A percentile compares a stretch with the other conserved stretches of the same genome.
phyloP scores from a whole-genome alignment of 37 sponge, comb jelly and placozoan species.

The Mnemiopsis leidyi region DNA sequence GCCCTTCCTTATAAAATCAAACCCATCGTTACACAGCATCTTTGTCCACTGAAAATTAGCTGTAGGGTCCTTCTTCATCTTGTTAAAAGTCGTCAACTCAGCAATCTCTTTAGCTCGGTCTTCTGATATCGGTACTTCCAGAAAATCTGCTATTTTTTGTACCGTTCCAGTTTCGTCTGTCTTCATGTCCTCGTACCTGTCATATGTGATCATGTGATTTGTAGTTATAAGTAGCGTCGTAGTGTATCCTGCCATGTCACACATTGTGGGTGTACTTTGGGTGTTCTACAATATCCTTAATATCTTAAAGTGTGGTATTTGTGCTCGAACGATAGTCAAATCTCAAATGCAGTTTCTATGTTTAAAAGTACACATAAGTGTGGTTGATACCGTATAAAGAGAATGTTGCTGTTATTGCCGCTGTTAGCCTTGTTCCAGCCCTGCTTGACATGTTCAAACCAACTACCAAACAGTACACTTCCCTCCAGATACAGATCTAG shows the following conservation, averaged over 20 bases:
- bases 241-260: no score
- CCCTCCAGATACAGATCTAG: constrained; percentile 43
- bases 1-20: constrained; percentile 7
- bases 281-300: no score
- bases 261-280: no score
- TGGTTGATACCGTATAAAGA: constrained; percentile 23
- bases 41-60: constrained; percentile 35
- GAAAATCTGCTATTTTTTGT: neutral
- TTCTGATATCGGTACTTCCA: neutral
- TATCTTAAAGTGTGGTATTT: neutral
- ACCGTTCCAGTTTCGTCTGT: constrained; percentile 28
- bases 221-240: no score
- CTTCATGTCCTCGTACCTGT: constrained; percentile 42
- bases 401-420: neutral
- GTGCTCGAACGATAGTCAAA: neutral
- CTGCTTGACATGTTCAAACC: constrained; percentile 27
- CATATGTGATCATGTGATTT: no score
- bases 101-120: neutral
- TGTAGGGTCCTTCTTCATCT: constrained; percentile 1
- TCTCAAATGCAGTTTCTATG: neutral
- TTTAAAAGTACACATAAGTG: no score
- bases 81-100: constrained; percentile 10
- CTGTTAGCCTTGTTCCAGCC: neutral
- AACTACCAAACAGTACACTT: neutral
- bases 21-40: neutral